A percentile compares a stretch with the other conserved stretches of the same genome.
phyloP scores from a whole-genome alignment of 2,888 invertebrate genomes.

The Cheilosia soror region DNA sequence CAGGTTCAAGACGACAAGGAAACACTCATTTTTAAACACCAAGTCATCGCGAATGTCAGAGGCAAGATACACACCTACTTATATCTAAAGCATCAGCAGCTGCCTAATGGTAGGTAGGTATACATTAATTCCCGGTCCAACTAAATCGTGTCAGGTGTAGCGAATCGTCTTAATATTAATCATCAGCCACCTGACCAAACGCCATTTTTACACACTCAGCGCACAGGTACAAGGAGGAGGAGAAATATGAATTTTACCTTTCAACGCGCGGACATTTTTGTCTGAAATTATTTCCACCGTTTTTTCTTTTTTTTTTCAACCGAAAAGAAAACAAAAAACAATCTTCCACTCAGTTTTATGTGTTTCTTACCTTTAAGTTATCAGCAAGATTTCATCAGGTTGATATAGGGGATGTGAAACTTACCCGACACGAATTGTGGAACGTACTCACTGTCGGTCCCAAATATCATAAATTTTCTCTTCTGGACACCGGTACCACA shows the following conservation, averaged over 20 bases:
- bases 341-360: constrained; percentile 56
- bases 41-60: too few relatives aligned
- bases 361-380: constrained; percentile 68
- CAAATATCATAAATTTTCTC: constrained; percentile 58
- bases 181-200: constrained; percentile 49
- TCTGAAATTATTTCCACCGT: not conserved
- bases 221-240: constrained; percentile 26
- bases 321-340: constrained; percentile 4
- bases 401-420: constrained; percentile 74
- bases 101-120: constrained; percentile 7
- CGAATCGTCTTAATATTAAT: constrained; percentile 51
- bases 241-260: constrained; percentile 46
- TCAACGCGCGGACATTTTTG: constrained; percentile 52
- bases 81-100: not conserved
- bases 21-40: too few relatives aligned
- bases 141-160: constrained; percentile 60
- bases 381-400: constrained; percentile 73
- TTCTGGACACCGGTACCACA: constrained; percentile 63
- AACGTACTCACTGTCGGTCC: constrained; percentile 21
- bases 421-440: constrained; percentile 70
- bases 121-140: constrained; percentile 1
- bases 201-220: constrained; percentile 52
- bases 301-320: too few relatives aligned
- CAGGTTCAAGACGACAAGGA: too few relatives aligned
- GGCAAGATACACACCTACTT: too few relatives aligned